phyloP scores from a whole-genome alignment of 2,113 vertebrate species.

The Erythrolamprus reginae region DNA sequence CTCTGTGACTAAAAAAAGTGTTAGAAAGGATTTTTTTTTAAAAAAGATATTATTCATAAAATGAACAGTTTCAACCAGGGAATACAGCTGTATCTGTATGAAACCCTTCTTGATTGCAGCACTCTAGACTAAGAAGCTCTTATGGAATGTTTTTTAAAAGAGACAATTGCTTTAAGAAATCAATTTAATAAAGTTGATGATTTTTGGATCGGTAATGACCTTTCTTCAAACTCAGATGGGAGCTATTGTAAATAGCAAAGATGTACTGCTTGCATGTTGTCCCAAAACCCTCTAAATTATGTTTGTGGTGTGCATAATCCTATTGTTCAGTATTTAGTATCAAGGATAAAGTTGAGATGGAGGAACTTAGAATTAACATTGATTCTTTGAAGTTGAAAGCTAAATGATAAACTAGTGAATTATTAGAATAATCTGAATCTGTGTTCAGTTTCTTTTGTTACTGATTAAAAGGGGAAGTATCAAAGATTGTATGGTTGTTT shows the following conservation, averaged over 20 bases:
- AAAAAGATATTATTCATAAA: neutral
- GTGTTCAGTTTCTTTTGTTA: neutral
- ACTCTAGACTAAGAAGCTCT: neutral
- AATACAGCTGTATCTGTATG: neutral
- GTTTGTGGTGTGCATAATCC: neutral
- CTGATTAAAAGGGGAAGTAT: neutral
- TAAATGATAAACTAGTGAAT: constrained; percentile 25
- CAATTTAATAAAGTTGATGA: neutral
- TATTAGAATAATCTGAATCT: constrained; percentile 14
- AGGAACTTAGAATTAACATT: neutral
- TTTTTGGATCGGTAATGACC: neutral
- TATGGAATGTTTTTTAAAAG: neutral
- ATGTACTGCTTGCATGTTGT: neutral
- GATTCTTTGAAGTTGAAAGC: neutral
- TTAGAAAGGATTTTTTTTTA: neutral
- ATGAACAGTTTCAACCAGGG: neutral
- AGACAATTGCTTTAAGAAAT: neutral
- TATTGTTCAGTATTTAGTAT: neutral
- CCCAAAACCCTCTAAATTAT: neutral
- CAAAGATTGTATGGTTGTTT: neutral
- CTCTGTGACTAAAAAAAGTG: neutral
- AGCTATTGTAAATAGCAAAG: neutral
- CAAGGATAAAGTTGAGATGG: neutral
- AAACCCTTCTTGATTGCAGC: neutral
- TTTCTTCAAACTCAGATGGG: neutral